These are phyloP conservation scores for Tenthredo distinguenda DNA, from an alignment of 2,888 invertebrate species.

Conservation along the genomic window DNA sequence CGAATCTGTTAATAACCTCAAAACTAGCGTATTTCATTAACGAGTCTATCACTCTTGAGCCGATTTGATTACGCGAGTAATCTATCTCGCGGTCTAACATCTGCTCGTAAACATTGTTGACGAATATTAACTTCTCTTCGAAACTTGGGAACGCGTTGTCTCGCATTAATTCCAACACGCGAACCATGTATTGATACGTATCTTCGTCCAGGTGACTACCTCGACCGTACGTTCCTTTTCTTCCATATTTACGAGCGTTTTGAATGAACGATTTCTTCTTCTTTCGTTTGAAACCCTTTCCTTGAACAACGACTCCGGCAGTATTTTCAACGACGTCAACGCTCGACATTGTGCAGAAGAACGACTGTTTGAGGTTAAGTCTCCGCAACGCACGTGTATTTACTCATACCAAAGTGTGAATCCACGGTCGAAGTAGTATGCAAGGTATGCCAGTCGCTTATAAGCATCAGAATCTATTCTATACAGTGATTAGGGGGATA, in stretches of 20 bases:
- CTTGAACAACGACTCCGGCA: background rate
- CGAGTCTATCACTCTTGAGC: conserved; percentile 88
- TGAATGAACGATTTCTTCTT: conserved; percentile 84
- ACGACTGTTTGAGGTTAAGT: conserved; percentile 18
- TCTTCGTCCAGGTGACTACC: conserved; percentile 87
- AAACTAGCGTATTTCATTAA: conserved; percentile 85
- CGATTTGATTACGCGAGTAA: conserved; percentile 89
- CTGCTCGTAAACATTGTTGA: conserved; percentile 88
- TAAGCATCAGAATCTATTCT: background rate
- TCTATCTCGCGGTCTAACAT: conserved; percentile 86
- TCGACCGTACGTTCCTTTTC: conserved; percentile 86
- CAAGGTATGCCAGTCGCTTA: background rate
- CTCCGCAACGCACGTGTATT: background rate
- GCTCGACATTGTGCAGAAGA: background rate
- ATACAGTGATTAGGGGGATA: background rate
- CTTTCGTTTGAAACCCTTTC: conserved; percentile 79
- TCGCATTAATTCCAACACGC: conserved; percentile 86
- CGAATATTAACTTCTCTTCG: conserved; percentile 87
- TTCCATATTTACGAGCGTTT: conserved; percentile 88
- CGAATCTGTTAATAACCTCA: conserved; percentile 83
- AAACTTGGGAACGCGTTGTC: conserved; percentile 84
- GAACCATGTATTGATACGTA: conserved; percentile 88
- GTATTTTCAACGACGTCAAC: background rate
- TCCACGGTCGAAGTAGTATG: background rate
- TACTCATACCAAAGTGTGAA: background rate